Evolutionary conservation across 2,797 vertebrate genomes (phyloP).

Genomic region (Aviceda leuphotes): DNA sequence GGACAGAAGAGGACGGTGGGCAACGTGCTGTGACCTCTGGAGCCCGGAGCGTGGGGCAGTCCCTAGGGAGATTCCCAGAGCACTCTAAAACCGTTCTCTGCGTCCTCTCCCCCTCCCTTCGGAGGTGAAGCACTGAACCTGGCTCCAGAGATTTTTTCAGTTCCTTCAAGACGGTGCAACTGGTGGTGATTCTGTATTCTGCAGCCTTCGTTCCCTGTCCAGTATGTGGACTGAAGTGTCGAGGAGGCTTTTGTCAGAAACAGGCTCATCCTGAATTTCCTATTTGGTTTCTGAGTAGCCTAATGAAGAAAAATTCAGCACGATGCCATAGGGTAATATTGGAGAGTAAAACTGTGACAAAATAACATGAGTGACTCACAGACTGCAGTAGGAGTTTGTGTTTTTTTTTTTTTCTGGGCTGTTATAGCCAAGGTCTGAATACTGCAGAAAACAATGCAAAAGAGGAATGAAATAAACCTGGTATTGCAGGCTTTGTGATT

Average conservation of each 20-base stretch:
- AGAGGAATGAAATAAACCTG: not conserved
- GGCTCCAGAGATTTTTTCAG: not conserved
- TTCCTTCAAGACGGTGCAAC: not conserved
- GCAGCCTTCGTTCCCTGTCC: not conserved
- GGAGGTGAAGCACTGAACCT: not conserved
- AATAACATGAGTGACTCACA: constrained; percentile 16
- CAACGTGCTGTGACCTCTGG: not conserved
- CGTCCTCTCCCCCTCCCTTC: not conserved
- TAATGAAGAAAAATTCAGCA: not conserved
- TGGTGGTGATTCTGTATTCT: not conserved
- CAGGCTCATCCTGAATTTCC: not conserved
- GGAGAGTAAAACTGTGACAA: not conserved
- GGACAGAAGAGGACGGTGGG: not conserved
- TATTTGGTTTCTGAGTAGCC: not conserved
- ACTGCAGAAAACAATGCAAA: not conserved
- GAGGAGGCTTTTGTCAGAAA: not conserved
- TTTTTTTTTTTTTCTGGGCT: not conserved
- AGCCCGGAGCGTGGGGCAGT: not conserved
- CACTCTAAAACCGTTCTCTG: not conserved
- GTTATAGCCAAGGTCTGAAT: not conserved
- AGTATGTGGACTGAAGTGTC: not conserved
- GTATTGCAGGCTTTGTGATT: not conserved
- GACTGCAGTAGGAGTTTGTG: not conserved
- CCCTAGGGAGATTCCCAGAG: not conserved
- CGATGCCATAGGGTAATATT: not conserved